These are phyloP conservation scores for Apotomis turbidana DNA, from an alignment of 2,888 invertebrate genomes.

Conservation along the genomic window DNA sequence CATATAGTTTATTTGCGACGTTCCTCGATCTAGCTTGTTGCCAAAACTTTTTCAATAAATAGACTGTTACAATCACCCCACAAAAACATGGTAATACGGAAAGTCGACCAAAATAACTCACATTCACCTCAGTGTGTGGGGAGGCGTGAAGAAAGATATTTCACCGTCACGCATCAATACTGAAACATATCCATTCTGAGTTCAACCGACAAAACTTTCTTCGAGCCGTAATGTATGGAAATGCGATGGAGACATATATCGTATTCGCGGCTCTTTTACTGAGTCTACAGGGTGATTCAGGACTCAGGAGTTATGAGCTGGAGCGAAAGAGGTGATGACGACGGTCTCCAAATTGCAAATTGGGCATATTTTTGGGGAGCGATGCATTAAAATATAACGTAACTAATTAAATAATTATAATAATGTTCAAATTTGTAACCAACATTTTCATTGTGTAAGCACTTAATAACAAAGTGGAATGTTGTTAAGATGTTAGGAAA, in stretches of 20 bases:
- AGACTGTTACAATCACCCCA: slow-evolving; percentile 32
- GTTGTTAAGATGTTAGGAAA: too few relatives aligned
- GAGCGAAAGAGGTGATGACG: too few relatives aligned
- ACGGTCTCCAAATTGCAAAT: too few relatives aligned
- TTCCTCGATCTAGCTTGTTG: slow-evolving; percentile 10
- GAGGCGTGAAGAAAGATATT: slow-evolving; percentile 56
- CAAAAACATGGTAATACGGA: slow-evolving; percentile 25
- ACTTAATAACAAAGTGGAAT: too few relatives aligned
- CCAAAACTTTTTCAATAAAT: slow-evolving; percentile 31
- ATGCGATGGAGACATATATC: slow-evolving; percentile 79
- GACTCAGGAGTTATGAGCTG: too few relatives aligned
- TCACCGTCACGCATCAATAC: slow-evolving; percentile 65
- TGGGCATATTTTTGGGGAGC: too few relatives aligned
- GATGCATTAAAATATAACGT: too few relatives aligned
- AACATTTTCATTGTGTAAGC: too few relatives aligned
- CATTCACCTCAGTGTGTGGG: slow-evolving; percentile 33
- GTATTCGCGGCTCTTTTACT: slow-evolving; percentile 62
- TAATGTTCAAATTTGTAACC: too few relatives aligned
- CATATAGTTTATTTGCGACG: slow-evolving; percentile 2
- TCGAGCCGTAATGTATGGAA: slow-evolving; percentile 66
- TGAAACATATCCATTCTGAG: slow-evolving; percentile 62
- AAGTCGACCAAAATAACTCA: slow-evolving; percentile 37
- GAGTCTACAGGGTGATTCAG: slow-evolving; percentile 50
- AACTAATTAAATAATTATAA: too few relatives aligned
- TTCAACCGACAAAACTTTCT: slow-evolving; percentile 52